Evolutionary conservation across 2,113 vertebrate species (phyloP), one percentile per base, ranked within the genome.

Genomic region (Phylloscopus trochilus): DNA sequence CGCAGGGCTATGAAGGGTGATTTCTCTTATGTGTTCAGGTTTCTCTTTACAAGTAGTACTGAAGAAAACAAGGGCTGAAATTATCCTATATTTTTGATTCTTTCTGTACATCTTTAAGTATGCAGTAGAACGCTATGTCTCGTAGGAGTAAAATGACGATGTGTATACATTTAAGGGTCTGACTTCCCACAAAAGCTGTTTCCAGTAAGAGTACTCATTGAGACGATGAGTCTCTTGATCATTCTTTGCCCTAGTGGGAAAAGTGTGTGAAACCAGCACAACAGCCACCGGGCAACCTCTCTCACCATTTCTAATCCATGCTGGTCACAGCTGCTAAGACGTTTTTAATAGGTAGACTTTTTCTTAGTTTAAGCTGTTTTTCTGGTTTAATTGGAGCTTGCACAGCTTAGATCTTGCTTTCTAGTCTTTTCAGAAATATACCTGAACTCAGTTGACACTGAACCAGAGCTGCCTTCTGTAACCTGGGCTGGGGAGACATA

Each of bases 171-270:
- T 88, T 92, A 83, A 67, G 52, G 60, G n/a, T 66, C 59, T 85
- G 84, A n/a, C 59, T 95, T 92, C 70, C 35, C 77, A 44, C 67
- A 56, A 53, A 67, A 56, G 41, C 77, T 85, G 53, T 92, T 93
- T 69, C 53, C 58, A 62, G 44, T 68, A 62, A 35, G 68, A 83
- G 43, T 44, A 39, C 33, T 80, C 91, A 55, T 30, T 89, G 82
- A 89, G 64, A 64, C 88, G 67, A 58, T 83, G 72, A 87, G 83
- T 95, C 91, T 94, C 89, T 92, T 94, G 85, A 94, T 96, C 79
- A 53, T 96, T 96, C 82, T 91, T 90, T 41, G 17, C 64, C 37
- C 68, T 70, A 41, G 31, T 77, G 75, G 60, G 79, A 80, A 52
- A 85, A 75, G 43, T 18, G 19, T 86, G 72, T 76, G 62, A 92